A percentile compares a stretch with the other conserved stretches of the same genome.
Evolutionary conservation across 1,140 invertebrate species (phyloP).

Genomic region (Monochamus saltuarius): DNA sequence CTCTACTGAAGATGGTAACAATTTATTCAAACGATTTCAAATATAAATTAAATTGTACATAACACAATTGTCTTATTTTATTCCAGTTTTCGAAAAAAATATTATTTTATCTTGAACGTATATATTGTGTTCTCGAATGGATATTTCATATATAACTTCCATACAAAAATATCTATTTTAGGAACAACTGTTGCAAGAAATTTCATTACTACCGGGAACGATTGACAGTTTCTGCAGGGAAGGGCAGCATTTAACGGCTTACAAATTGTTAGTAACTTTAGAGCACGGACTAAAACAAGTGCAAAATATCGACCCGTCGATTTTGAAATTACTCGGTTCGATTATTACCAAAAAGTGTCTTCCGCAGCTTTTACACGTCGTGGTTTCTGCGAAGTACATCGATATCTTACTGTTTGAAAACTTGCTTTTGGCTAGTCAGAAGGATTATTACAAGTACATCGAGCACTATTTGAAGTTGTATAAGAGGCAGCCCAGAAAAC

Average conservation of each 20-base stretch:
- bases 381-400: conserved; percentile 21
- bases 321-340: not conserved
- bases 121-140: too few relatives aligned
- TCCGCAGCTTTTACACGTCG: conserved; percentile 19
- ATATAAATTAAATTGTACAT: too few relatives aligned
- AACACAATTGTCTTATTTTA: too few relatives aligned
- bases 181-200: conserved; percentile 15
- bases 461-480: conserved; percentile 22
- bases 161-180: conserved; percentile 4
- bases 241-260: conserved; percentile 30
- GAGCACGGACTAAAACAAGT: not conserved
- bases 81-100: too few relatives aligned
- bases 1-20: too few relatives aligned
- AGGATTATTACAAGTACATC: conserved; percentile 16
- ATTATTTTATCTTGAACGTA: too few relatives aligned
- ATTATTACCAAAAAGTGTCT: conserved; percentile 20
- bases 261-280: conserved; percentile 23
- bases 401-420: conserved; percentile 26
- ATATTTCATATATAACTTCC: too few relatives aligned
- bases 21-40: too few relatives aligned
- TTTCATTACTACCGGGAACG: conserved; percentile 5
- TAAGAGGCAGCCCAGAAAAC: conserved; percentile 33
- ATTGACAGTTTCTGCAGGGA: conserved; percentile 28
- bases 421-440: conserved; percentile 10
- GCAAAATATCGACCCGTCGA: not conserved